phyloP scores from a whole-genome alignment of 2,888 invertebrate species.

The Nephrotoma appendiculata region DNA sequence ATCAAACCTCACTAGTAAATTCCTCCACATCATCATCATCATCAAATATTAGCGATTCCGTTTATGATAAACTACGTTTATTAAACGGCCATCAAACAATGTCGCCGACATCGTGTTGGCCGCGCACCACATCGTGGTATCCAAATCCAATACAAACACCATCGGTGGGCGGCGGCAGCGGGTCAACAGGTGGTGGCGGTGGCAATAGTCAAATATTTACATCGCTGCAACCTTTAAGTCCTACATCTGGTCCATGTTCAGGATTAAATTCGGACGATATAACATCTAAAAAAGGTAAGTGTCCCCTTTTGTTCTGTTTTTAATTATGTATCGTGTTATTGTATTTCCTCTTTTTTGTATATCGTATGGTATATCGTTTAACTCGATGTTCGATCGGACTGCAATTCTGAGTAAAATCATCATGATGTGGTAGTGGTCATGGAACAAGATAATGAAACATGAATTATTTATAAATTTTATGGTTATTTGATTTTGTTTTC shows the following conservation, averaged over 20 bases:
- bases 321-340: neutral
- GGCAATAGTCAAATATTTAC: conserved; percentile 17
- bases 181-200: neutral
- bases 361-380: neutral
- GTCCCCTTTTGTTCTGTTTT: neutral
- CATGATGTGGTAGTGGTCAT: neutral
- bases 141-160: conserved; percentile 19
- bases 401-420: neutral
- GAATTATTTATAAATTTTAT: neutral
- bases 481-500: neutral
- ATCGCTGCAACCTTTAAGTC: conserved; percentile 17
- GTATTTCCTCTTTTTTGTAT: neutral
- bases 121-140: conserved; percentile 26
- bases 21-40: neutral
- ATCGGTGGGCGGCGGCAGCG: neutral
- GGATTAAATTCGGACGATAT: conserved; percentile 12
- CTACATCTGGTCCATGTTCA: conserved; percentile 11
- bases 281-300: conserved; percentile 14
- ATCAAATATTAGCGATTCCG: conserved; percentile 12
- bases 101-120: conserved; percentile 20
- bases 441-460: neutral
- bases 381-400: neutral
- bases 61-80: conserved; percentile 28
- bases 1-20: conserved; percentile 9
- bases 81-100: conserved; percentile 19